Evolutionary conservation across 1,140 invertebrate genomes (phyloP).

Genomic region (Ostrea denselamellosa): DNA sequence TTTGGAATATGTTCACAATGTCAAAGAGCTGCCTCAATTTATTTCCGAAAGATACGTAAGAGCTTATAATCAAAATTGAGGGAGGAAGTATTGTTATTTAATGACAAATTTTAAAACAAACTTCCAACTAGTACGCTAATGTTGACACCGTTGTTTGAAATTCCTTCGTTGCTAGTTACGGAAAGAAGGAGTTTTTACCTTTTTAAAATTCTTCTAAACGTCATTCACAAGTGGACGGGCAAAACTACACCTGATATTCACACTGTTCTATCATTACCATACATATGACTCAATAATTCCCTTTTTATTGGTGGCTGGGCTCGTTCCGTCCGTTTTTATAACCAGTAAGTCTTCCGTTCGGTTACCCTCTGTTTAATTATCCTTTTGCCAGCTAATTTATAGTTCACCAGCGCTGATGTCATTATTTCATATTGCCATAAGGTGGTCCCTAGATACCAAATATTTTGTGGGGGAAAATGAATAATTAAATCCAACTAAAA

Average conservation of each 20-base stretch:
- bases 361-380: conserved; percentile 35
- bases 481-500: conserved; percentile 37
- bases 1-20: not conserved
- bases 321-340: conserved; percentile 16
- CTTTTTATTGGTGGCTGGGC: not conserved
- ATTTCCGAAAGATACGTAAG: not conserved
- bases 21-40: not conserved
- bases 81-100: conserved; percentile 17
- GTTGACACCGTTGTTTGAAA: conserved; percentile 10
- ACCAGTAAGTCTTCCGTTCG: conserved; percentile 8
- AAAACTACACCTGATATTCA: not conserved
- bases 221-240: not conserved
- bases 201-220: not conserved
- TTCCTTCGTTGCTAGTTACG: conserved; percentile 15
- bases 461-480: conserved; percentile 35
- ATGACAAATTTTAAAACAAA: conserved; percentile 12
- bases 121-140: not conserved
- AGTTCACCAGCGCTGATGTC: conserved; percentile 30
- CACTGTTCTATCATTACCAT: conserved; percentile 14
- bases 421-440: conserved; percentile 39
- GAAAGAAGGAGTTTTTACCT: not conserved
- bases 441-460: conserved; percentile 36
- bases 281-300: conserved; percentile 18
- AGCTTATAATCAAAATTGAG: not conserved
- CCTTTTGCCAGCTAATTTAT: conserved; percentile 38